A percentile compares a stretch with the other conserved stretches of the same genome.
These are phyloP conservation scores for Sycobia sp. DNA, from an alignment of 1,140 invertebrate species.

Conservation along the genomic window DNA sequence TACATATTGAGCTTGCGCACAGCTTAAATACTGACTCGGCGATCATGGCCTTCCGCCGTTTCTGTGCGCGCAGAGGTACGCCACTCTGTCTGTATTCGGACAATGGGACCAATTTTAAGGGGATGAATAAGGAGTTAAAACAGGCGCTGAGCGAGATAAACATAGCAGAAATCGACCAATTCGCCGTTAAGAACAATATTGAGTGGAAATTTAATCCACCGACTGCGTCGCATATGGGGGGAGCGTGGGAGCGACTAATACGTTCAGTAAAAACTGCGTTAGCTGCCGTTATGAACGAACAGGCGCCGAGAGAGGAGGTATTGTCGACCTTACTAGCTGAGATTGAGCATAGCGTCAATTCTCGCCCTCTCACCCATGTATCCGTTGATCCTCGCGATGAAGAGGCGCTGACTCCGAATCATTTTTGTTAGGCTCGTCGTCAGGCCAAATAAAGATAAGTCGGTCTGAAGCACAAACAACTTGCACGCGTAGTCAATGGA, in stretches of 20 bases:
- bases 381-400: no score
- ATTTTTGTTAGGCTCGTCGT: constrained; percentile 42
- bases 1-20: constrained; percentile 42
- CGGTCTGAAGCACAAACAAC: background rate
- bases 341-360: constrained; percentile 14
- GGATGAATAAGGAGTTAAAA: constrained; percentile 43
- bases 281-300: background rate
- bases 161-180: no score
- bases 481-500: constrained; percentile 1
- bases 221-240: constrained; percentile 5
- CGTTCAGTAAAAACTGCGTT: background rate
- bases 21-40: constrained; percentile 21
- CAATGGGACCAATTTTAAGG: constrained; percentile 46
- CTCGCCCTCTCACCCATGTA: constrained; percentile 27
- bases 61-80: constrained; percentile 38
- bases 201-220: no score
- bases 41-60: constrained; percentile 44
- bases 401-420: no score
- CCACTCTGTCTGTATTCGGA: constrained; percentile 36
- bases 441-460: background rate
- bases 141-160: no score
- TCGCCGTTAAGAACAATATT: no score
- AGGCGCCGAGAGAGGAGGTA: background rate
- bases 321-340: background rate
- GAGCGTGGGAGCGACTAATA: constrained; percentile 1